Evolutionary conservation across 2,797 vertebrate genomes (phyloP).

Genomic region (Halcyon chelicuti): DNA sequence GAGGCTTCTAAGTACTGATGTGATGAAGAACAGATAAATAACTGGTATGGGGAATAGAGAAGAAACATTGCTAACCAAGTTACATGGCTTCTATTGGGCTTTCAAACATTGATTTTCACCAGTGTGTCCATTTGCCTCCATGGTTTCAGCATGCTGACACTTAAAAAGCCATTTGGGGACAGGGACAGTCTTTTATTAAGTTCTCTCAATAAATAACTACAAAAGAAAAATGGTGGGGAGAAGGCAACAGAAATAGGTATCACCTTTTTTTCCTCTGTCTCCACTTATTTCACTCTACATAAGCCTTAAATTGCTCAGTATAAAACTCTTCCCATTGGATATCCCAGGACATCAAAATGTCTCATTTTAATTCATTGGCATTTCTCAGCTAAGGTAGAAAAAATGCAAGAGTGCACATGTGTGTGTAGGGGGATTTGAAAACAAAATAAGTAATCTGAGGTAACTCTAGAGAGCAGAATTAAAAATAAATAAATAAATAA

Average conservation of each 20-base stretch:
- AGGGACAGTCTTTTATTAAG: neutral
- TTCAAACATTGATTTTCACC: neutral
- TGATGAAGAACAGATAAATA: neutral
- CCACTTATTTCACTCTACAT: neutral
- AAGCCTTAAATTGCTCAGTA: neutral
- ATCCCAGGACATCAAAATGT: neutral
- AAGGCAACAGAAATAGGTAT: neutral
- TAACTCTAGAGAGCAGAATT: neutral
- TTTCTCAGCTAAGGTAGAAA: neutral
- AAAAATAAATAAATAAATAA: conserved; percentile 18
- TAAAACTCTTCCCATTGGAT: neutral
- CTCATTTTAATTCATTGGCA: neutral
- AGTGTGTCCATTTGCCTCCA: neutral
- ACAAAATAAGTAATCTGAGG: neutral
- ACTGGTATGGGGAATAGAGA: neutral
- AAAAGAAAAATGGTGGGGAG: neutral
- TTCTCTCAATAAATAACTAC: neutral
- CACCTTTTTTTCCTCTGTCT: neutral
- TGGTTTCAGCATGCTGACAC: neutral
- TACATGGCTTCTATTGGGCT: neutral
- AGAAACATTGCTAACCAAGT: neutral
- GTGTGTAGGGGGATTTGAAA: neutral
- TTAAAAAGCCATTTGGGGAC: neutral
- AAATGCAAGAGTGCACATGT: neutral
- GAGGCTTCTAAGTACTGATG: neutral